Conservation (phyloP, 2,888 invertebrate species). For the Vandiemenella viatica region DNA sequence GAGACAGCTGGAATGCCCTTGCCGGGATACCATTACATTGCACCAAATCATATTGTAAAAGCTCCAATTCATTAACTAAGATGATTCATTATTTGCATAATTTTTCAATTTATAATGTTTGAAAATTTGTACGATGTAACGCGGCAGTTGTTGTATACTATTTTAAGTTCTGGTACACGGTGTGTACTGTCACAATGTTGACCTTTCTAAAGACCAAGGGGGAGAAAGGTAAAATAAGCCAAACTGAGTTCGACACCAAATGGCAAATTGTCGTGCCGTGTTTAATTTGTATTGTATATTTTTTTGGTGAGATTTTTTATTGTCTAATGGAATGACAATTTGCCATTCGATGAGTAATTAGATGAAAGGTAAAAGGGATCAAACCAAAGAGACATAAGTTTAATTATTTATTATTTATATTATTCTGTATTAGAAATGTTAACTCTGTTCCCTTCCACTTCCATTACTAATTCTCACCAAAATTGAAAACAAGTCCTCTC, state of each 20-base stretch:
- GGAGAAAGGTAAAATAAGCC: too few relatives aligned
- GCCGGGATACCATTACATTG: conserved; percentile 82
- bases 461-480: too few relatives aligned
- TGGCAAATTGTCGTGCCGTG: too few relatives aligned
- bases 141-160: not conserved
- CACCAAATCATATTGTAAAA: conserved; percentile 84
- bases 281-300: too few relatives aligned
- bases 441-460: too few relatives aligned
- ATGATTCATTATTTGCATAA: not conserved
- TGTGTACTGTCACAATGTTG: not conserved
- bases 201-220: not conserved
- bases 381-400: conserved; percentile 71
- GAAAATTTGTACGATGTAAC: not conserved
- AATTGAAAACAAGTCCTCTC: too few relatives aligned
- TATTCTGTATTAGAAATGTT: too few relatives aligned
- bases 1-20: conserved; percentile 84
- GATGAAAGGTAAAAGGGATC: conserved; percentile 61
- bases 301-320: too few relatives aligned
- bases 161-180: not conserved
- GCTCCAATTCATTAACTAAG: conserved; percentile 67
- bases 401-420: conserved; percentile 18
- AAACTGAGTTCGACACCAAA: too few relatives aligned
- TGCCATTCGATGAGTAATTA: conserved; percentile 16
- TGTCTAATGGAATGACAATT: conserved; percentile 15
- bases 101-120: too few relatives aligned